Conservation (phyloP, 2,113 vertebrate genomes). For the Bos javanicus region DNA sequence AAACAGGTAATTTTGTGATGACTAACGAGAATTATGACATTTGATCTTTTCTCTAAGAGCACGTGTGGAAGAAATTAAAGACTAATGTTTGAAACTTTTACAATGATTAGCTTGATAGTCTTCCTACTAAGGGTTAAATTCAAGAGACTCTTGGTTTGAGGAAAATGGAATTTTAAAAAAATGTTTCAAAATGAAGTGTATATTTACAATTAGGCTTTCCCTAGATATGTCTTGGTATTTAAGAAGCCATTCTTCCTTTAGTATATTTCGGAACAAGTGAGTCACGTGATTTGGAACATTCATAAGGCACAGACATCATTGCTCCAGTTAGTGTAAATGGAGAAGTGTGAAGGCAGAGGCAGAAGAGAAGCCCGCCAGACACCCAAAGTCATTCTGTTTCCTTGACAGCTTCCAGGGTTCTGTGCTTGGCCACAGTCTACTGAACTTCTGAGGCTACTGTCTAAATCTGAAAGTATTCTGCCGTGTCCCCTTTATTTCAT, state of each 20-base stretch:
- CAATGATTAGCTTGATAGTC: neutral
- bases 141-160: neutral
- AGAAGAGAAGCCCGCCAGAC: neutral
- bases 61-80: neutral
- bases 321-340: conserved; percentile 19
- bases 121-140: conserved; percentile 5
- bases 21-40: neutral
- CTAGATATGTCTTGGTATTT: neutral
- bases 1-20: conserved; percentile 14
- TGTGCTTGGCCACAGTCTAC: neutral
- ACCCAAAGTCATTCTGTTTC: conserved; percentile 29
- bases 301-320: neutral
- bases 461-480: neutral
- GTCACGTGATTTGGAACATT: neutral
- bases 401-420: conserved; percentile 29
- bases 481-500: conserved; percentile 1
- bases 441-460: conserved; percentile 28
- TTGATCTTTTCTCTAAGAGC: neutral
- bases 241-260: neutral
- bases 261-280: neutral
- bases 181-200: neutral
- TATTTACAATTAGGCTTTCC: neutral
- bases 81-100: neutral
- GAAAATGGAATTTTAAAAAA: neutral
- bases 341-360: neutral